These are phyloP conservation scores for Caenorhabditis imperialis DNA, from an alignment of 2,888 invertebrate genomes.

Conservation along the genomic window DNA sequence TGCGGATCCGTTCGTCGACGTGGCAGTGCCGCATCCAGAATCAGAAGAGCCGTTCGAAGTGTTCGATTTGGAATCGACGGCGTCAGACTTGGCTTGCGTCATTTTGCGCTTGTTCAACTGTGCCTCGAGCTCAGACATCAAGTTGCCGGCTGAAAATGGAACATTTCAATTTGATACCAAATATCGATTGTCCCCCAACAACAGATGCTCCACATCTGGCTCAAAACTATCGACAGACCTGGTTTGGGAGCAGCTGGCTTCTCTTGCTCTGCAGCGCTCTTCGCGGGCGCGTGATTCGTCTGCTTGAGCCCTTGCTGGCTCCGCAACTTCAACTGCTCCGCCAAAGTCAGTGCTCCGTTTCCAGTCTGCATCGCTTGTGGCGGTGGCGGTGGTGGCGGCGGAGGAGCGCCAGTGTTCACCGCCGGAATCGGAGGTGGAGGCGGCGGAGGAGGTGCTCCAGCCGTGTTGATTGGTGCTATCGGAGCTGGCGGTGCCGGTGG, in stretches of 20 bases:
- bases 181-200: no score
- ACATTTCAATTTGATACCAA: no score
- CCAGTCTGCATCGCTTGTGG: neutral
- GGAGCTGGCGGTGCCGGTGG: constrained; percentile 39
- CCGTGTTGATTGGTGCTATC: no score
- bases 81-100: constrained; percentile 61
- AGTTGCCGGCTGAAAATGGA: constrained; percentile 22
- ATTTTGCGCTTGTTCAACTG: constrained; percentile 56
- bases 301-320: constrained; percentile 34
- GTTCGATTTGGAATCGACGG: constrained; percentile 63
- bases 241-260: constrained; percentile 19
- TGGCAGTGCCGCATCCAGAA: constrained; percentile 57
- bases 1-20: constrained; percentile 18
- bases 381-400: constrained; percentile 37
- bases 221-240: constrained; percentile 3
- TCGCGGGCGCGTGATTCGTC: constrained; percentile 20
- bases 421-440: constrained; percentile 60
- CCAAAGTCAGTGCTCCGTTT: constrained; percentile 28
- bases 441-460: constrained; percentile 36
- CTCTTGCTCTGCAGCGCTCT: neutral
- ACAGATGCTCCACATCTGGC: no score
- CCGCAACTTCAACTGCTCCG: constrained; percentile 55
- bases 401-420: constrained; percentile 19
- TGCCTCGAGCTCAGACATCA: constrained; percentile 55
- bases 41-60: constrained; percentile 64